A percentile compares a stretch with the other conserved stretches of the same genome.
Evolutionary conservation across 2,113 vertebrate genomes (phyloP).

Genomic region (Montifringilla adamsi): DNA sequence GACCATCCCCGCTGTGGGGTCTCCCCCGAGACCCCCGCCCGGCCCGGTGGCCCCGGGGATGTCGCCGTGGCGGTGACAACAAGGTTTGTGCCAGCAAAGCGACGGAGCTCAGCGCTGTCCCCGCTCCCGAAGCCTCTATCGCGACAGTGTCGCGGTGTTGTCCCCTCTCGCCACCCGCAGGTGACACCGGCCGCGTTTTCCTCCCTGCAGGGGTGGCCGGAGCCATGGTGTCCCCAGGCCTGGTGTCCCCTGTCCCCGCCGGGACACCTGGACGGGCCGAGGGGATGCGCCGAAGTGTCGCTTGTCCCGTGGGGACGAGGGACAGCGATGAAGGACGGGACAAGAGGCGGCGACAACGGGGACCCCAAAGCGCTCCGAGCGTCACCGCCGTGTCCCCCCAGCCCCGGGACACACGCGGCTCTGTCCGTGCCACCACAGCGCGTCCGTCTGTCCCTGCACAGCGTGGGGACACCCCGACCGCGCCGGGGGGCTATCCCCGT

Average conservation of each 20-base stretch:
- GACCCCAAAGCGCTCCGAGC: background rate
- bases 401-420: background rate
- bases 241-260: background rate
- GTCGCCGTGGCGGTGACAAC: fast-evolving
- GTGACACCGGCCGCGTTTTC: background rate
- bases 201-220: background rate
- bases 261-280: fast-evolving
- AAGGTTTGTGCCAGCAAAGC: background rate
- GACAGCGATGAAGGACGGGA: background rate
- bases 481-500: too few relatives aligned
- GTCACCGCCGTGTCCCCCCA: fast-evolving
- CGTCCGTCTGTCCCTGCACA: background rate
- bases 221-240: background rate
- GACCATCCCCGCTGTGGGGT: background rate
- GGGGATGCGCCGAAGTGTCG: fast-evolving
- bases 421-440: background rate
- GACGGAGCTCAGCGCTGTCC: fast-evolving
- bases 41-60: background rate
- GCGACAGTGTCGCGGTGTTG: background rate
- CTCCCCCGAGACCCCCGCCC: background rate
- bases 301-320: background rate
- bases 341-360: background rate
- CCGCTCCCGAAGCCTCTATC: fast-evolving
- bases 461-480: background rate
- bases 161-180: fast-evolving